Evolutionary conservation across 2,113 vertebrate genomes (phyloP), one percentile per base, ranked within the genome.

Genomic region (Arizona elegans): DNA sequence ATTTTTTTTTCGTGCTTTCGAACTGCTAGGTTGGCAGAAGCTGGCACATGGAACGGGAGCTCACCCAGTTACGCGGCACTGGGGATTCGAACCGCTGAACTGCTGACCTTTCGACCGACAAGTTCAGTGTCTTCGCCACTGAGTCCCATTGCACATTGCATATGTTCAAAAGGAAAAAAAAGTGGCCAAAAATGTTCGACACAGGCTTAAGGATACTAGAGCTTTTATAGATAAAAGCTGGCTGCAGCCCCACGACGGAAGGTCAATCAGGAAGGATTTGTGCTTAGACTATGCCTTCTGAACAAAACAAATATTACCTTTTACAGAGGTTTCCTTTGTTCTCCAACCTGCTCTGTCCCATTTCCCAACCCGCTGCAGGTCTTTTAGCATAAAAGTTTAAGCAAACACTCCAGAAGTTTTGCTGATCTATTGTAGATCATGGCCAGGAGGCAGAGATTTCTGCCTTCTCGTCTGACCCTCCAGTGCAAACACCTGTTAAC

Each of bases 301-400:
- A 9, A 26, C 70, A 53, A 89, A 53, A 52, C 43, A 93, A 92
- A 93, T 50, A 47, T 9, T 29, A 9, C 29, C 24, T 87, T 3
- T 9, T 5, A 90, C 89, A 92, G 87, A 86, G 87, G 19, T 65
- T 54, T 23, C 75, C 70, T 65, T 92, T 89, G 87, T 93, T 91
- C 87, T 89, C 10, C 56, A 62, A 43, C 90, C 56, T 86, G 90
- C 65, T 92, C 87, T 3, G 5, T n/a, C 87, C 55, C 19, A 26
- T 90, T 91, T 90, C 33, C 91, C 24, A 54, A 26, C 55, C 87
- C 62, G 17, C 87, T 54, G 24, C 38, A n/a, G 54, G 29, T 87
- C 70, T 90, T 92, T 55, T 38, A 90, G 43, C 38, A 0, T 62
- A 90, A 93, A 93, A 93, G 91, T 91, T 93, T 92, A 93, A 91